phyloP scores from a whole-genome alignment of 2,888 invertebrate species.

The Chesias legatella region DNA sequence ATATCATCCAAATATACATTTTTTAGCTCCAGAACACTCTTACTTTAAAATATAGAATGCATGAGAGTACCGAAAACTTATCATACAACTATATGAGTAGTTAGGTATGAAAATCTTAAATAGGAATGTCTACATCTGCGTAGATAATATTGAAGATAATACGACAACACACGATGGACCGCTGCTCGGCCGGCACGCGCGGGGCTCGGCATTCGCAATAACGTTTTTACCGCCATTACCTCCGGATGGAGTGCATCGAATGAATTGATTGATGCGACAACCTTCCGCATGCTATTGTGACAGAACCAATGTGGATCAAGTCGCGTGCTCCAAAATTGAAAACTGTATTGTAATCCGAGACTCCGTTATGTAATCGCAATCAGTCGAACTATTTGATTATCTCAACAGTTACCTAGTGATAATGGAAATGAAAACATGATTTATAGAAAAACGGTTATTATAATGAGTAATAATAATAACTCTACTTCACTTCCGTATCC shows the following conservation, averaged over 20 bases:
- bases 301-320: constrained; percentile 17
- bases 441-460: background rate
- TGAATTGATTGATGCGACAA: constrained; percentile 61
- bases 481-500: background rate
- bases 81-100: no score
- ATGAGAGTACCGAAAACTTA: no score
- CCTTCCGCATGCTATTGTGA: constrained; percentile 63
- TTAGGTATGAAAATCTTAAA: no score
- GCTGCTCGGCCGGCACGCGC: constrained; percentile 22
- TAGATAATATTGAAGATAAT: background rate
- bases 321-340: constrained; percentile 52
- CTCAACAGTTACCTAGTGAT: constrained; percentile 32
- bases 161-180: constrained; percentile 12
- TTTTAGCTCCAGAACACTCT: no score
- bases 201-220: constrained; percentile 14
- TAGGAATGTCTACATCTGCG: background rate
- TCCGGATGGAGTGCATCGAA: constrained; percentile 44
- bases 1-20: no score
- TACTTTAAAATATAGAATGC: no score
- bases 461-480: constrained; percentile 1
- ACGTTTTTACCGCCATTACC: constrained; percentile 61
- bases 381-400: constrained; percentile 47
- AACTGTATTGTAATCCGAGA: constrained; percentile 56
- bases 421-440: constrained; percentile 26
- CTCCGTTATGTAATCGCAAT: constrained; percentile 64